phyloP scores from a whole-genome alignment of 2,113 vertebrate genomes.

The Dicrurus megarhynchus region DNA sequence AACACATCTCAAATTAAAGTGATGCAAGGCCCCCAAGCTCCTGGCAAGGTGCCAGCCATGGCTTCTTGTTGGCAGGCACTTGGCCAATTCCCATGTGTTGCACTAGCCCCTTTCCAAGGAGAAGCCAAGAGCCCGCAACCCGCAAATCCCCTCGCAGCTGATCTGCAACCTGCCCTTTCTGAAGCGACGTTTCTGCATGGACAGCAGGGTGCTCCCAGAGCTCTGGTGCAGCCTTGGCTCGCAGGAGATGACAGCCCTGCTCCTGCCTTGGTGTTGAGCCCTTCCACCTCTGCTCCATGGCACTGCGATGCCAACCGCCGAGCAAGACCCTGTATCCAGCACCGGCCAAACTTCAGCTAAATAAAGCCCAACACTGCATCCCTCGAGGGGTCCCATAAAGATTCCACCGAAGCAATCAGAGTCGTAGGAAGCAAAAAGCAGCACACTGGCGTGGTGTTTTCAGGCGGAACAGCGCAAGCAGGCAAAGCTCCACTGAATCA shows the following conservation, averaged over 20 bases:
- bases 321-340: background rate
- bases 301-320: fast-evolving
- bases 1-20: background rate
- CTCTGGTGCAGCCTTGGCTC: background rate
- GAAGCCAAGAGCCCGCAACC: background rate
- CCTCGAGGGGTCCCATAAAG: background rate
- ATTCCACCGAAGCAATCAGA: background rate
- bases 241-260: background rate
- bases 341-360: background rate
- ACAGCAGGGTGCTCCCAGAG: background rate
- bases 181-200: fast-evolving
- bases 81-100: background rate
- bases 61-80: background rate
- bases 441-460: fast-evolving
- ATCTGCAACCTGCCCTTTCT: background rate
- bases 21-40: background rate
- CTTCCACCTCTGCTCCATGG: background rate
- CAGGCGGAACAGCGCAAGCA: background rate
- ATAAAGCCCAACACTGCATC: background rate
- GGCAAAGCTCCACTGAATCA: background rate
- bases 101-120: background rate
- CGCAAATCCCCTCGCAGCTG: fast-evolving
- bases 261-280: background rate
- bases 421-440: background rate
- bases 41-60: background rate